Evolutionary conservation across 35 echinoderm and acorn worm genomes (phyloP).

Genomic region (Strongylocentrotus purpuratus): DNA sequence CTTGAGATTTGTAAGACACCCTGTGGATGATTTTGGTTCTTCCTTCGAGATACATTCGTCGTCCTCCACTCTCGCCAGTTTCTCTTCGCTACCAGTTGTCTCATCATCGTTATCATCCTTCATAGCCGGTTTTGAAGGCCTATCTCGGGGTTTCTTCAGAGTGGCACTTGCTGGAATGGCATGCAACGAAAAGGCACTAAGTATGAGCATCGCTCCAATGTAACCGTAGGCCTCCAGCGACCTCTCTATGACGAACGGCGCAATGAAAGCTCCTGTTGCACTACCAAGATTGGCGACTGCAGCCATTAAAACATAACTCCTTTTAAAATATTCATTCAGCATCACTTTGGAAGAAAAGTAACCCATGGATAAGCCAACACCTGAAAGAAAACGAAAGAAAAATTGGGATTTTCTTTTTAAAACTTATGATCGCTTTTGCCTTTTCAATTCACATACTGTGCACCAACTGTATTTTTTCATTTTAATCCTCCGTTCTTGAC

Average conservation of each 20-base stretch:
- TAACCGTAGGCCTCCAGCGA: not conserved
- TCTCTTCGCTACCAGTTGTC: too few species aligned
- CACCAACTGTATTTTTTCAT: too few species aligned
- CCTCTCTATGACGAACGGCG: not conserved
- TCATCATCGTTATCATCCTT: too few species aligned
- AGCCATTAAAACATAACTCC: not conserved
- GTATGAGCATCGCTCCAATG: not conserved
- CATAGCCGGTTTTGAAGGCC: not conserved
- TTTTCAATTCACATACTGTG: too few species aligned
- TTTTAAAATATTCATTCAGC: not conserved
- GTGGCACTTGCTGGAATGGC: not conserved
- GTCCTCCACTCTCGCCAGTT: too few species aligned
- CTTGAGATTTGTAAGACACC: not conserved
- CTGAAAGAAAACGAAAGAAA: not conserved
- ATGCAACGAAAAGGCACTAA: not conserved
- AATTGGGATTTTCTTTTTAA: not conserved
- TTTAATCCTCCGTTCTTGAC: too few species aligned
- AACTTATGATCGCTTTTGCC: not conserved
- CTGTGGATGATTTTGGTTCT: not conserved
- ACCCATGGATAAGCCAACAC: not conserved
- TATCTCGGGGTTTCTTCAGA: not conserved
- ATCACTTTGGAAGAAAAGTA: not conserved
- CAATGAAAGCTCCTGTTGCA: not conserved
- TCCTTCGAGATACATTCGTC: not conserved
- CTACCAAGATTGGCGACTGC: not conserved